Conservation (phyloP, 2,888 invertebrate species). For the Cartodere bifasciata region DNA sequence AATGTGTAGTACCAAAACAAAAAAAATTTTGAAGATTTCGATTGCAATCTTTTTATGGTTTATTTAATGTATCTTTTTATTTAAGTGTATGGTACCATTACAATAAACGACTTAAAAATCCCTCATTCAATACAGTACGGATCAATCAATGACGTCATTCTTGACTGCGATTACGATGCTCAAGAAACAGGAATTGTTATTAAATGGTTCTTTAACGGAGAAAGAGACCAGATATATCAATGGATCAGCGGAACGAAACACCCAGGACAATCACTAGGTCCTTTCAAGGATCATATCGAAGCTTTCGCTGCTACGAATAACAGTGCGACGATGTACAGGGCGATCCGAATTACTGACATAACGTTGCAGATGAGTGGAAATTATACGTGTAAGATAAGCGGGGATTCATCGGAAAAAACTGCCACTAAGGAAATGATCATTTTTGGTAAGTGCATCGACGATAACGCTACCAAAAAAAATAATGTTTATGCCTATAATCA, state of each 20-base stretch:
- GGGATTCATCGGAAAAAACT: constrained; percentile 33
- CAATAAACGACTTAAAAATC: constrained; percentile 24
- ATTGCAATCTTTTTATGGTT: too few relatives aligned
- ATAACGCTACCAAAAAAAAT: too few relatives aligned
- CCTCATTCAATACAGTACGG: constrained; percentile 22
- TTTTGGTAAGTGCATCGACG: constrained; percentile 39
- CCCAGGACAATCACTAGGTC: constrained; percentile 26
- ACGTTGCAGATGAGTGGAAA: constrained; percentile 40
- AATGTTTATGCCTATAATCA: too few relatives aligned
- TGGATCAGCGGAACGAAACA: constrained; percentile 32
- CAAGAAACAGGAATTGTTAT: constrained; percentile 33
- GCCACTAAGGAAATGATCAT: constrained; percentile 38
- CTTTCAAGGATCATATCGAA: constrained; percentile 30
- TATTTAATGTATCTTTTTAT: too few relatives aligned
- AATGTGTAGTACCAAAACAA: too few relatives aligned
- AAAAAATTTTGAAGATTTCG: too few relatives aligned
- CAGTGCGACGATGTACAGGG: constrained; percentile 36
- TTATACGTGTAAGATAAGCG: constrained; percentile 43
- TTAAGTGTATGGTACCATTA: too few relatives aligned
- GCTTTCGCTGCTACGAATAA: constrained; percentile 33
- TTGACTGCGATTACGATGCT: constrained; percentile 39
- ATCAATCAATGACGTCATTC: constrained; percentile 28
- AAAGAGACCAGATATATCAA: constrained; percentile 36
- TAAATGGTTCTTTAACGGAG: constrained; percentile 38
- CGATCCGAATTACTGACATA: constrained; percentile 38